phyloP scores from a whole-genome alignment of 2,888 invertebrate genomes.

The Craniophora ligustri region DNA sequence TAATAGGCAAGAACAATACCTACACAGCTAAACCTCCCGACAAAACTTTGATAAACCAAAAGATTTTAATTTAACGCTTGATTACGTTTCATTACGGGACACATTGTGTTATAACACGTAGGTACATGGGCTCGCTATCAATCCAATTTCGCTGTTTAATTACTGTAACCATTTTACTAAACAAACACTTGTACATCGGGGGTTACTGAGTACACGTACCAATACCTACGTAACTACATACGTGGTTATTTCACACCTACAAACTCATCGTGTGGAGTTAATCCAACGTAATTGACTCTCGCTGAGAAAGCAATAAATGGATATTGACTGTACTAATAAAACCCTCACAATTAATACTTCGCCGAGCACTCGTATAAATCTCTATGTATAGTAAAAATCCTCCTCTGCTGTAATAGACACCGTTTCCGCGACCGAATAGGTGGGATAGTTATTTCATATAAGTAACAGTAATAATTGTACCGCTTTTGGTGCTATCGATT shows the following conservation, averaged over 20 bases:
- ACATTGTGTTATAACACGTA: conserved; percentile 74
- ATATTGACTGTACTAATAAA: conserved; percentile 84
- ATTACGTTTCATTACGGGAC: conserved; percentile 76
- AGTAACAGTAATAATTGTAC: conserved; percentile 6
- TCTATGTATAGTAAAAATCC: conserved; percentile 44
- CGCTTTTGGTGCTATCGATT: conserved; percentile 12
- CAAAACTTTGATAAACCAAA: conserved; percentile 62
- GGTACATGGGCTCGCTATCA: conserved; percentile 69
- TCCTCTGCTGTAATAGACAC: conserved; percentile 37
- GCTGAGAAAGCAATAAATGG: conserved; percentile 81
- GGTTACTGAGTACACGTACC: conserved; percentile 13
- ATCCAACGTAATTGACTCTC: conserved; percentile 83
- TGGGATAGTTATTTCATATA: conserved; percentile 22
- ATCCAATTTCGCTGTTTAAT: conserved; percentile 77
- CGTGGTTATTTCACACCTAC: conserved; percentile 64
- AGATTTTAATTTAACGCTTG: conserved; percentile 78
- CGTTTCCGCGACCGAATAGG: conserved; percentile 35
- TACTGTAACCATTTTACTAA: conserved; percentile 73
- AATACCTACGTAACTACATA: conserved; percentile 16
- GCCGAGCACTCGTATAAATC: conserved; percentile 52
- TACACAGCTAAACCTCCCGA: conserved; percentile 23
- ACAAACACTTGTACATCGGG: conserved; percentile 51
- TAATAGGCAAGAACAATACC: conserved; percentile 34
- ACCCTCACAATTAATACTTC: conserved; percentile 75
- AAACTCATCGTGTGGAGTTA: conserved; percentile 71